Percentiles rank a stretch among this genome's conserved stretches.
Conservation (phyloP, 2,797 vertebrate species). For the Orestias chungarensis region DNA sequence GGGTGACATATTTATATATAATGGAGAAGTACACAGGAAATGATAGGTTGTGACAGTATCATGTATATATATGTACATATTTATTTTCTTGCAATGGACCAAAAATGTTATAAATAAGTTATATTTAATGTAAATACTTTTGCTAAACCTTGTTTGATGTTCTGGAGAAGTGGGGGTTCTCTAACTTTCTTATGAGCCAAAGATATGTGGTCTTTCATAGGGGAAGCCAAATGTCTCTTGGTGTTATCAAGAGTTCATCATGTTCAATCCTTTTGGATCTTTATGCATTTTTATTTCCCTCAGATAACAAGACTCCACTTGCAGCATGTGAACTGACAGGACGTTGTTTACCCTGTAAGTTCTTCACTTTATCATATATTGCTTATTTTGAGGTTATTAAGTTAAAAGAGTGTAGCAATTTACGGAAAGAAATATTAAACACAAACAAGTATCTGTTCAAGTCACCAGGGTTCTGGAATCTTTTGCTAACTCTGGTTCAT, state of each 20-base stretch:
- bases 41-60: not conserved
- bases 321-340: not conserved
- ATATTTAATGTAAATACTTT: not conserved
- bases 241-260: constrained; percentile 10
- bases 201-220: constrained; percentile 8
- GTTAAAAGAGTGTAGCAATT: not conserved
- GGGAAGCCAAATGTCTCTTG: not conserved
- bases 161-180: not conserved
- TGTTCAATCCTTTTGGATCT: not conserved
- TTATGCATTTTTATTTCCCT: not conserved
- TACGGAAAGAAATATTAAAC: not conserved
- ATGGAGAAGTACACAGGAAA: not conserved
- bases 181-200: not conserved
- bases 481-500: not conserved
- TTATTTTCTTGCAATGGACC: not conserved
- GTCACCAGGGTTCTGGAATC: constrained; percentile 2
- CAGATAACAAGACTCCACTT: not conserved
- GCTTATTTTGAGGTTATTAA: not conserved
- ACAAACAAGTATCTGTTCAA: constrained; percentile 4
- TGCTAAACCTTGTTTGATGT: not conserved
- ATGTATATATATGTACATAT: not conserved
- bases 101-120: not conserved
- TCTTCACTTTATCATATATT: not conserved
- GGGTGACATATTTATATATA: not conserved
- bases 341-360: not conserved